Evolutionary conservation across 2,888 invertebrate species (phyloP), one percentile per base, ranked within the genome.

Genomic region (Bellardia pandia): DNA sequence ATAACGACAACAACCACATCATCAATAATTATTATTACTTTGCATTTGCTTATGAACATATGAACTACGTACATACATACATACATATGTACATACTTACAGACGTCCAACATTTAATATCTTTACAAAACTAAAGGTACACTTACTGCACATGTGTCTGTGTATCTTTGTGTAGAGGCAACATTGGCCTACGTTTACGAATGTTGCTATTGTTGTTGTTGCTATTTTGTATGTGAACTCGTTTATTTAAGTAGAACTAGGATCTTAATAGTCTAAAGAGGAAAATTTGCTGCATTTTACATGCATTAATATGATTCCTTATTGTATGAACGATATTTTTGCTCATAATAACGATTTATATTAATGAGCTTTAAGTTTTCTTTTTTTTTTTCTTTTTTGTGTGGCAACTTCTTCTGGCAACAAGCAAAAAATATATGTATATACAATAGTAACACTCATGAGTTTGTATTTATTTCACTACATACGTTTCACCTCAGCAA

Each of bases 291-390:
- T 78, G 78, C 68, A 82, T 80, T 83, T 83, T 69, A 86, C 76
- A 84, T 72, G 79, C 84, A 86, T 86, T 83, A 86, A 86, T 84
- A 84, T 86, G 83, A 80, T 76, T 86, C 60, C 86, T 86, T 83
- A 82, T 86, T 77, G 81, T 77, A 86, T 78, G 62, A 78, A 86
- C 78, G 71, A 76, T 84, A 86, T 84, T 84, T 86, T 71, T 84
- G 74, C 87, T 89, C 89, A 89, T 89, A 90, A 89, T 89, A 89
- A 89, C 89, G 89, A 90, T 89, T 90, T 90, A 89, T 89, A 89
- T 89, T 89, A 90, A 90, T 89, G 90, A 90, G 89, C 89, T 88
- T 88, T 71, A 88, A 88, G 88, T 89, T 83, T 86, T 86, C 76
- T 45, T 74, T 71, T 48, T 71, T 81, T 56, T 58, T 58, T 33